Percentiles rank a stretch among this genome's conserved stretches.
These are phyloP conservation scores for Dicrurus megarhynchus DNA, from an alignment of 2,113 vertebrate genomes.

Conservation along the genomic window DNA sequence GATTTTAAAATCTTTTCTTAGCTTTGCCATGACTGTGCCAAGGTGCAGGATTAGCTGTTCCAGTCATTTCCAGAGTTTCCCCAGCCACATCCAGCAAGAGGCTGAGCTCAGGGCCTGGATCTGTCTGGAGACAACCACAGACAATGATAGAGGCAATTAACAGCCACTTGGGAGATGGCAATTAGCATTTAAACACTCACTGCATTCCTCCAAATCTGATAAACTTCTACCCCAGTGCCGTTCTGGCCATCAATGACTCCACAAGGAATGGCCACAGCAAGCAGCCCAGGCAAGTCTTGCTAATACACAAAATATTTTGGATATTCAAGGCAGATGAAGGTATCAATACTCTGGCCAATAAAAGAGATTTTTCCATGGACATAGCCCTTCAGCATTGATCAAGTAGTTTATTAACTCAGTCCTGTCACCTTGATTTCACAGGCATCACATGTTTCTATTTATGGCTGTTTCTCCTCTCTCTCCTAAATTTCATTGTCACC, in stretches of 20 bases:
- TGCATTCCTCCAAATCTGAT: background rate
- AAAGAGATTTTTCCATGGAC: background rate
- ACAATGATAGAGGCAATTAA: background rate
- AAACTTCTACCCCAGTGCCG: background rate
- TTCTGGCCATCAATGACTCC: background rate
- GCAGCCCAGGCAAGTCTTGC: background rate
- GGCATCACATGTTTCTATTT: background rate
- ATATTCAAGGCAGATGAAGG: background rate
- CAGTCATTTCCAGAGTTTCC: background rate
- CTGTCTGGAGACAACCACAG: background rate
- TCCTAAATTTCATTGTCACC: background rate
- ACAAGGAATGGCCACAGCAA: background rate
- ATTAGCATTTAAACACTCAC: background rate
- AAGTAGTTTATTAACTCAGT: background rate
- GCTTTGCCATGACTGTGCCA: background rate
- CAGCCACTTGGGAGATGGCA: background rate
- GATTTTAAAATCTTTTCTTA: background rate
- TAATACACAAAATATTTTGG: background rate
- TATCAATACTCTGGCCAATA: background rate
- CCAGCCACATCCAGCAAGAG: background rate
- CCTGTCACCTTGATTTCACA: background rate
- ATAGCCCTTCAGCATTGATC: background rate
- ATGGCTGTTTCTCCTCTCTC: background rate
- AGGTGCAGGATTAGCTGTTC: background rate
- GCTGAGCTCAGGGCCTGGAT: background rate